Evolutionary conservation across 2,797 vertebrate species (phyloP), one percentile per base, ranked within the genome.

Genomic region (Brachyalestes nurse): DNA sequence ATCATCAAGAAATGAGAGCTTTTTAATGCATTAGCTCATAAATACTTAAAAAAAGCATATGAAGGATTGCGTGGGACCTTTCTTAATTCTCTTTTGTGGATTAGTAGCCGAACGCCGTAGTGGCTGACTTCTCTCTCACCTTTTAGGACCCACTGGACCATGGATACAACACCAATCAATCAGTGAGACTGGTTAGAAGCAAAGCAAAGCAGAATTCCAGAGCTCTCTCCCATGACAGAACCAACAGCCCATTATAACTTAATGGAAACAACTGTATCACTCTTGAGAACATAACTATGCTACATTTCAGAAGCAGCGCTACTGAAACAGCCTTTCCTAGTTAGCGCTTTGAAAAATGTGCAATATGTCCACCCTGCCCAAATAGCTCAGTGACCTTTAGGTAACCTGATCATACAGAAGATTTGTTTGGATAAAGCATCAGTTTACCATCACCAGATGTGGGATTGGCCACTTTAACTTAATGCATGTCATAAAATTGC

Each of bases 151-250:
- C 71, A 84, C 55, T 74, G 72, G 67, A 74, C 72, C 82, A 85
- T 84, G 66, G 81, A 79, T 64, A 77, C 79, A 45, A 80, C 80
- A 78, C 71, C 80, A 84, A 84, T 85, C 82, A 85, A 86, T 87
- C 84, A 81, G 28, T 78, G 69, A 72, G 53, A 73, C 66, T 78
- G 82, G 77, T 79, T 72, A 82, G 75, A 84, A 57, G 64, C 70
- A 77, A 82, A 71, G 77, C 73, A 77, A 67, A 77, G 45, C 23
- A 80, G 61, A 67, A 82, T 84, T 84, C 80, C 80, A 9, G 55
- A 76, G 82, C 69, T 72, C 77, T 80, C 82, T 82, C 82, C 79
- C 82, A 84, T 77, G 82, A 78, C 72, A 82, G 78, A 86, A 51
- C 64, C 65, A 79, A 80, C 82, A 75, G 42, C 80, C 47, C 71